Evolutionary conservation across 1,140 invertebrate species (phyloP).

Genomic region (Calliphora vicina): DNA sequence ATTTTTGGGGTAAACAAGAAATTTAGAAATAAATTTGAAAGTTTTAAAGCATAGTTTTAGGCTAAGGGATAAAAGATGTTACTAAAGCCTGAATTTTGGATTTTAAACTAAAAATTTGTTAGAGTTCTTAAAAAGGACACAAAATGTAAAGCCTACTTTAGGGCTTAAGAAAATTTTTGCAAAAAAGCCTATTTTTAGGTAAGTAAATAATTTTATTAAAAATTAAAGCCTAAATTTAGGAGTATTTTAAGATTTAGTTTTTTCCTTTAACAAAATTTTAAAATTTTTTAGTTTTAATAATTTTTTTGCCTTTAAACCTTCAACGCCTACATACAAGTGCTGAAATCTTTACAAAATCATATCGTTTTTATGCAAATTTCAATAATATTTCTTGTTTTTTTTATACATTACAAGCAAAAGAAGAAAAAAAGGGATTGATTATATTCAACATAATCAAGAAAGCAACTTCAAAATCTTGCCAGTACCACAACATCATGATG

Average conservation of each 20-base stretch:
- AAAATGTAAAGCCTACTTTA: too few species aligned
- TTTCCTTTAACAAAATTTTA: neutral
- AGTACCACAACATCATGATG: neutral
- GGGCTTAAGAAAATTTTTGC: too few species aligned
- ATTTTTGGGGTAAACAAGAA: neutral
- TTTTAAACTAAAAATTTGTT: too few species aligned
- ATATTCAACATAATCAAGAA: neutral
- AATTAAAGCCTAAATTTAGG: neutral
- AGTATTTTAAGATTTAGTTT: too few species aligned
- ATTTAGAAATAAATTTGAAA: too few species aligned
- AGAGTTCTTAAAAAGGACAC: too few species aligned
- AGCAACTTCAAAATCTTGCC: neutral
- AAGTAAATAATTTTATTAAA: neutral
- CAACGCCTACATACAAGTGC: neutral
- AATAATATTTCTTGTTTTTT: neutral
- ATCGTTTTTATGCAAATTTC: neutral
- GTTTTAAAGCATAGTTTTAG: slow-evolving; percentile 14
- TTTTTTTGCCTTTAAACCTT: too few species aligned
- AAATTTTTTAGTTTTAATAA: too few species aligned
- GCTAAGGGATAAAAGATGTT: too few species aligned
- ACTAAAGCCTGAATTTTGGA: too few species aligned
- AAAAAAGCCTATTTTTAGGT: too few species aligned
- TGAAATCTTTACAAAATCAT: neutral
- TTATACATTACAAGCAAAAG: neutral
- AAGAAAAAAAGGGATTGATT: neutral